These are phyloP conservation scores for Vicugna pacos DNA, from an alignment of 2,113 vertebrate species.

Conservation along the genomic window DNA sequence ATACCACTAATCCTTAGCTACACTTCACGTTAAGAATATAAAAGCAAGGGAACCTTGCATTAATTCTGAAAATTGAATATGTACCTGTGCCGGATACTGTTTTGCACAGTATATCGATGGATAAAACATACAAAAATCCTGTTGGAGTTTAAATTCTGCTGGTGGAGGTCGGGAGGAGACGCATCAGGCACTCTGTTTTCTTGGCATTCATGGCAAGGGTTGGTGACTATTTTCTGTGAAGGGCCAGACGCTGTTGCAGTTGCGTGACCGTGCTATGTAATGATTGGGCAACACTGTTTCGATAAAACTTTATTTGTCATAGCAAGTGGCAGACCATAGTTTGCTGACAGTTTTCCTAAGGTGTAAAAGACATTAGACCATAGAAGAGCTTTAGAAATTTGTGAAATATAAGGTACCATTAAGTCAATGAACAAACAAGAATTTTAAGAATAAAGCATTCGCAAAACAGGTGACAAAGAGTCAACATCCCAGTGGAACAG, in stretches of 20 bases:
- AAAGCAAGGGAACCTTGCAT: background rate
- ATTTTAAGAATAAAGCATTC: background rate
- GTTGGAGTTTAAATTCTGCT: background rate
- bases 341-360: background rate
- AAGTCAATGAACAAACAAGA: background rate
- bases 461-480: background rate
- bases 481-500: background rate
- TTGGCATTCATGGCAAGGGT: background rate
- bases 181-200: background rate
- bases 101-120: background rate
- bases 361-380: background rate
- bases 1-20: background rate
- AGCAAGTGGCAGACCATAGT: background rate
- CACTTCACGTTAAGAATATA: background rate
- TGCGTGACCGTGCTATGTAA: background rate
- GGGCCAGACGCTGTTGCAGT: background rate
- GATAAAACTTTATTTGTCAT: background rate
- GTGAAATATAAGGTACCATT: background rate
- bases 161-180: background rate
- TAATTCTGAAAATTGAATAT: background rate
- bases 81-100: background rate
- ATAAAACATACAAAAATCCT: background rate
- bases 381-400: background rate
- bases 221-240: background rate
- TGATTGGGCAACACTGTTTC: background rate